Conservation (phyloP, 2,797 vertebrate species). For the Glyptemys insculpta region DNA sequence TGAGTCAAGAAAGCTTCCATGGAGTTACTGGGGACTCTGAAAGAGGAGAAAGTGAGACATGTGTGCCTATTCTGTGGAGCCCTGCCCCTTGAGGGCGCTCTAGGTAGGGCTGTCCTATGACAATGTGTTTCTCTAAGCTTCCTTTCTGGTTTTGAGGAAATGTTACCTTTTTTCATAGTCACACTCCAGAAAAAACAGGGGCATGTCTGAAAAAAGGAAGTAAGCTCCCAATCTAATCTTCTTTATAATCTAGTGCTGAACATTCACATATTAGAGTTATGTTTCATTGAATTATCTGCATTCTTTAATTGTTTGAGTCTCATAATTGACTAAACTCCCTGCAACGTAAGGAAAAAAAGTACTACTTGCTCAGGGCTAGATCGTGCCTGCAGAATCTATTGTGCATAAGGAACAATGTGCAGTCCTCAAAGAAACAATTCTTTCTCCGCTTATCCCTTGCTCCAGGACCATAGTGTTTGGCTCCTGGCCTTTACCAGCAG, state of each 20-base stretch:
- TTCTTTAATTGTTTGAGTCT: background rate
- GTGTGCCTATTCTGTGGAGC: too few relatives aligned
- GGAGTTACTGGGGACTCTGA: too few relatives aligned
- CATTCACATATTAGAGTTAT: background rate
- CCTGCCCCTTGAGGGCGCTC: too few relatives aligned
- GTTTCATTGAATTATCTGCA: background rate
- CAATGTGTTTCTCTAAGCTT: background rate
- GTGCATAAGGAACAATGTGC: background rate
- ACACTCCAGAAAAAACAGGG: constrained; percentile 2
- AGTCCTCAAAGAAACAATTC: background rate
- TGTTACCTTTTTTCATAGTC: background rate
- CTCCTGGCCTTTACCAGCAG: background rate
- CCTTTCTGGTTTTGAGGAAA: background rate
- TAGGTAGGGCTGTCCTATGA: too few relatives aligned
- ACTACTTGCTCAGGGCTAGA: background rate
- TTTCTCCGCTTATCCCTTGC: background rate
- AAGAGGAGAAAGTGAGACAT: too few relatives aligned
- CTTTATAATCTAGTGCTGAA: background rate
- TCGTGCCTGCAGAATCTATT: background rate
- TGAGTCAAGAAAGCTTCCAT: too few relatives aligned
- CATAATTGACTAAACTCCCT: background rate
- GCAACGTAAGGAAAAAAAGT: background rate
- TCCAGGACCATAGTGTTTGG: background rate
- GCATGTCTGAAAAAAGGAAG: background rate
- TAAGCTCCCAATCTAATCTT: background rate